Conservation (phyloP, 2,797 vertebrate genomes). For the Acipenser oxyrinchus region DNA sequence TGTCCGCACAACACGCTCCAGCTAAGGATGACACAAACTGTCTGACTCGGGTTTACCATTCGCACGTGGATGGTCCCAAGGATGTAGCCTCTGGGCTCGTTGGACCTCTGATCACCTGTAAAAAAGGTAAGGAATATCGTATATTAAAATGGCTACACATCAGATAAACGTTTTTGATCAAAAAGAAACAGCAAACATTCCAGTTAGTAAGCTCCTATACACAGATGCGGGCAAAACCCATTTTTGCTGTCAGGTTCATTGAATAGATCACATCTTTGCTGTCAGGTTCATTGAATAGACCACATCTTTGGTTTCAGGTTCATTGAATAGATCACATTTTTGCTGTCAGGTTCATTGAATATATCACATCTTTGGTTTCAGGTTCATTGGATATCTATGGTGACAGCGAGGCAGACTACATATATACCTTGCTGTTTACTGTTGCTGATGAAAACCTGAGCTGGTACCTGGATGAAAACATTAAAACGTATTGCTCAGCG, state of each 20-base stretch:
- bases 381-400: slow-evolving; percentile 61
- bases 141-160: too few species aligned
- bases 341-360: too few species aligned
- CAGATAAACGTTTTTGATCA: too few species aligned
- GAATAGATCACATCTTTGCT: too few species aligned
- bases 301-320: slow-evolving; percentile 45
- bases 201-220: too few species aligned
- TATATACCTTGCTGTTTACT: slow-evolving; percentile 80
- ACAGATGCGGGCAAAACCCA: too few species aligned
- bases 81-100: slow-evolving; percentile 84
- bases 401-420: slow-evolving; percentile 55
- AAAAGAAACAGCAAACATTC: too few species aligned
- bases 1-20: slow-evolving; percentile 63
- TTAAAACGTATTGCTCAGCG: slow-evolving; percentile 61
- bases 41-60: slow-evolving; percentile 84
- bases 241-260: too few species aligned
- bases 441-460: slow-evolving; percentile 92
- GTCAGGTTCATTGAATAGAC: too few species aligned
- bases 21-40: slow-evolving; percentile 64
- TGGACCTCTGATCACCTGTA: slow-evolving; percentile 83
- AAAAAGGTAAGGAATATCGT: slow-evolving; percentile 61
- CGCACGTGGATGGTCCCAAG: slow-evolving; percentile 69
- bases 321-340: slow-evolving; percentile 41
- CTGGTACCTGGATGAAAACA: slow-evolving; percentile 93
- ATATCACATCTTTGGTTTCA: slow-evolving; percentile 31